Evolutionary conservation across 2,113 vertebrate species (phyloP).

Genomic region (Solea senegalensis): DNA sequence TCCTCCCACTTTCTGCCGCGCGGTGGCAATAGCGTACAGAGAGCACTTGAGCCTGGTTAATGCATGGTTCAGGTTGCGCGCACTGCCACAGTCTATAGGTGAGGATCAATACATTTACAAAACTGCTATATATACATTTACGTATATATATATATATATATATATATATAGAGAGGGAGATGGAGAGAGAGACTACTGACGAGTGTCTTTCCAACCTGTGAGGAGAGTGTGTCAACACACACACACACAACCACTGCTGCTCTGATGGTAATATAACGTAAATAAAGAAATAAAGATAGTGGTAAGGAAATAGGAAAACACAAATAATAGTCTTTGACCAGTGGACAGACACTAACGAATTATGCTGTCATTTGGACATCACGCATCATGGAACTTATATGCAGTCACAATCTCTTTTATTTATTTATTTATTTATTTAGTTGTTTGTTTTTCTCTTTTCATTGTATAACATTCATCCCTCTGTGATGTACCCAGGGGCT

Average conservation of each 20-base stretch:
- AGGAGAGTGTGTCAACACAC: neutral
- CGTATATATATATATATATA: too few species aligned
- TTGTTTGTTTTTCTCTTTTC: neutral
- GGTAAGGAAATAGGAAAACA: neutral
- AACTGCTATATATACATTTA: neutral
- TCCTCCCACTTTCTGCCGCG: slow-evolving; percentile 56
- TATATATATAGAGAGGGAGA: too few species aligned
- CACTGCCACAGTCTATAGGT: slow-evolving; percentile 14
- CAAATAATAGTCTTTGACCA: neutral
- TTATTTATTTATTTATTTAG: too few species aligned
- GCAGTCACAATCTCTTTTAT: too few species aligned
- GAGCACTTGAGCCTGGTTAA: slow-evolving; percentile 30
- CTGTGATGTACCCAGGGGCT: slow-evolving; percentile 4
- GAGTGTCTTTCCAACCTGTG: neutral
- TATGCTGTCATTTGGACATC: neutral
- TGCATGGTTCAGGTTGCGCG: slow-evolving; percentile 29
- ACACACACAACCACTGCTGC: neutral
- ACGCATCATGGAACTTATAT: slow-evolving; percentile 31
- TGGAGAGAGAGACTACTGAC: neutral
- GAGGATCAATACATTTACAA: slow-evolving; percentile 5
- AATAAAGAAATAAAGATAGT: slow-evolving; percentile 1
- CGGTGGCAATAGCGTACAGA: slow-evolving; percentile 77
- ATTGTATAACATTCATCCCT: neutral
- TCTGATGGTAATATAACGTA: too few species aligned
- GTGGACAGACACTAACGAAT: neutral